Evolutionary conservation across 2,888 invertebrate species (phyloP), one percentile per base, ranked within the genome.

Genomic region (Mesochorus sp.): DNA sequence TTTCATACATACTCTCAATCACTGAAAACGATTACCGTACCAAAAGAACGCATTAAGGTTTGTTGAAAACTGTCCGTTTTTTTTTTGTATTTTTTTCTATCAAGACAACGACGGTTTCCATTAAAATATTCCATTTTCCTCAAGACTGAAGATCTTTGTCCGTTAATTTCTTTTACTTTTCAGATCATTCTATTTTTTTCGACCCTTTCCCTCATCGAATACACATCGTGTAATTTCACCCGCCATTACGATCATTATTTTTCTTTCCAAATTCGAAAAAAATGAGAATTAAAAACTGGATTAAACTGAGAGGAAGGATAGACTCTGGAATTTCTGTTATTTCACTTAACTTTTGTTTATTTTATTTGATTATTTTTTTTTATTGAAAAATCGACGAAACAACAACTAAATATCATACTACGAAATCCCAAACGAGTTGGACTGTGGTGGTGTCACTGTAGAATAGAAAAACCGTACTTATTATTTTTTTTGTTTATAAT

Each of bases 221-320:
- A 8, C 39, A 39, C 5, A 8, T 28, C 10, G 8, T 5, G 28
- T 10, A 28, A 47, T 3, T 26, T 26, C 39, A n/a, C n/a, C n/a
- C n/a, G n/a, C n/a, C n/a, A n/a, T n/a, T n/a, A n/a, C 10, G 4
- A 6, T 55, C 6, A 10, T 55, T 55, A 14, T 24, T 49, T 10
- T 28, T 8, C 8, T 17, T n/a, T 14, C 12, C 31, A 28, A 3
- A 28, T 21, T 55, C 42, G 31, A n/a, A n/a, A n/a, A n/a, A n/a
- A n/a, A n/a, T n/a, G n/a, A n/a, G n/a, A n/a, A n/a, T n/a, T n/a
- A n/a, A n/a, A 12, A 44, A 19, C 10, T 31, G 44, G 31, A 10
- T 44, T 55, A 62, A 71, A 62, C 71, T 53, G 71, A 71, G 71
- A 71, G 71, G 61, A 71, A 71, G 71, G 61, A 53, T 39, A 34